A percentile compares a stretch with the other conserved stretches of the same genome.
These are phyloP conservation scores for Sebastes hopkinsi DNA, from an alignment of 2,797 vertebrate genomes.

Conservation along the genomic window DNA sequence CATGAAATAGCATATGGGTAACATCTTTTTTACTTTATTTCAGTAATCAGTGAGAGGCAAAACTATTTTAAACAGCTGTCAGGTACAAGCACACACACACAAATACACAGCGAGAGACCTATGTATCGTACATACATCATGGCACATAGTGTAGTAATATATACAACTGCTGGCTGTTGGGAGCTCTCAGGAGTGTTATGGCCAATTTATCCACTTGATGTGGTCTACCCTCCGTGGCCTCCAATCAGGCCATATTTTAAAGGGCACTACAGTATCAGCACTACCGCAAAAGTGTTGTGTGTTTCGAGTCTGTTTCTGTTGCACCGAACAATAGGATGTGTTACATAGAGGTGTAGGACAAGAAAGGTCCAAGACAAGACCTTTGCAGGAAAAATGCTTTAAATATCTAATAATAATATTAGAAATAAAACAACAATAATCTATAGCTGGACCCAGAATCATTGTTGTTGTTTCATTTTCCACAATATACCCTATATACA, in stretches of 20 bases:
- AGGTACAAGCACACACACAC: neutral
- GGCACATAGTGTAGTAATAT: constrained; percentile 15
- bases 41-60: neutral
- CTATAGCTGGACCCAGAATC: neutral
- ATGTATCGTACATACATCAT: neutral
- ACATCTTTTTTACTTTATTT: constrained; percentile 3
- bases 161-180: constrained; percentile 23
- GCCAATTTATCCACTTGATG: constrained; percentile 49
- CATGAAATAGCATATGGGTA: neutral
- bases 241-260: constrained; percentile 46
- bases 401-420: neutral
- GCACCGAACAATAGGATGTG: neutral
- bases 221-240: constrained; percentile 29
- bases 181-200: constrained; percentile 28
- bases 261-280: neutral
- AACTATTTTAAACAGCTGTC: neutral
- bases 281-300: neutral
- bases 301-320: neutral
- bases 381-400: neutral
- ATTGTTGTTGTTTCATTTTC: neutral
- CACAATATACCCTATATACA: neutral
- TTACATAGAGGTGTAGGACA: neutral
- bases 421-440: neutral
- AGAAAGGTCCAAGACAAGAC: neutral
- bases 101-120: neutral